Percentiles rank a stretch among this genome's conserved stretches.
These are phyloP conservation scores for Platycnemis pennipes DNA, from an alignment of 2,888 invertebrate genomes.

Conservation along the genomic window DNA sequence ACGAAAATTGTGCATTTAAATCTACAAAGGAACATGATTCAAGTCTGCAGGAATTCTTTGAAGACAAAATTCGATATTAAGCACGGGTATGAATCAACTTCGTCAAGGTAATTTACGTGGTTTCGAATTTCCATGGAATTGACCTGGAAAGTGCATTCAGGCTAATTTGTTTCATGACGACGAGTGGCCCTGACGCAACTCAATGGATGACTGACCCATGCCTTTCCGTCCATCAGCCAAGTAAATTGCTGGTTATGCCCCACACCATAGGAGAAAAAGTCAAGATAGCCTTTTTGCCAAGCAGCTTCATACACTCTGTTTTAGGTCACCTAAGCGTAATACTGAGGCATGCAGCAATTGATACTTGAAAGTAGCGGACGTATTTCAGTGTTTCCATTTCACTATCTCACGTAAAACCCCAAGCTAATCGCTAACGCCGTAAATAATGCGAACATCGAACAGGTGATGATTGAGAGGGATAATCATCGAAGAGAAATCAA, in stretches of 20 bases:
- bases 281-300: not conserved
- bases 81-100: not conserved
- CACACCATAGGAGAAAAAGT: not conserved
- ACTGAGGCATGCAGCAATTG: not conserved
- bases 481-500: too few relatives aligned
- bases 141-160: not conserved
- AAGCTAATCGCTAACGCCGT: too few relatives aligned
- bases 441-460: too few relatives aligned
- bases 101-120: not conserved
- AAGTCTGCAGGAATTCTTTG: not conserved
- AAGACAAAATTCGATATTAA: not conserved
- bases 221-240: not conserved
- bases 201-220: not conserved
- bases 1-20: too few relatives aligned
- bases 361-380: not conserved
- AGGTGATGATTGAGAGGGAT: too few relatives aligned
- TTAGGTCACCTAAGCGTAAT: not conserved
- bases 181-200: not conserved
- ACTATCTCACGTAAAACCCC: too few relatives aligned
- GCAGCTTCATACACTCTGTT: not conserved
- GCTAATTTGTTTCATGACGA: not conserved
- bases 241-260: not conserved
- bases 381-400: too few relatives aligned
- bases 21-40: not conserved
- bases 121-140: not conserved